Conservation (phyloP, 1,140 invertebrate genomes). For the Telenomus remus region DNA sequence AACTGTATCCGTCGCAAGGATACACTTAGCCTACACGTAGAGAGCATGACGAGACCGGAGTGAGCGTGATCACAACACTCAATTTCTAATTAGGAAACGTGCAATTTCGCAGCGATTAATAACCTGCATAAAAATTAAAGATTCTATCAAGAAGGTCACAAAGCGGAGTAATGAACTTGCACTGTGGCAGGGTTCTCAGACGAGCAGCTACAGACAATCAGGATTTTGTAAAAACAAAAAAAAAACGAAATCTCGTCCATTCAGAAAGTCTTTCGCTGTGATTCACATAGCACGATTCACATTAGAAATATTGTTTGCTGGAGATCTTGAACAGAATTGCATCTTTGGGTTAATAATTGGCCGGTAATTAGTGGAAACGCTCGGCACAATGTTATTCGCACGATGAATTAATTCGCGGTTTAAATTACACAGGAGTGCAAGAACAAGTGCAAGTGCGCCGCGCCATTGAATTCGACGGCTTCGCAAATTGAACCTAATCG, state of each 20-base stretch:
- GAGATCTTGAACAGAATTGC: constrained; percentile 38
- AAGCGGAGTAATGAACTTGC: constrained; percentile 45
- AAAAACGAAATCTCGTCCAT: constrained; percentile 18
- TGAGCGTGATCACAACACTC: constrained; percentile 41
- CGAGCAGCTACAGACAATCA: constrained; percentile 25
- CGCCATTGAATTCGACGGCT: constrained; percentile 28
- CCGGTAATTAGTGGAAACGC: constrained; percentile 30
- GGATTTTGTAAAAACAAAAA: neutral
- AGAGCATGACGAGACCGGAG: constrained; percentile 67
- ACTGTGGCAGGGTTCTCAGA: constrained; percentile 1
- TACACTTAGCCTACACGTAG: constrained; percentile 58
- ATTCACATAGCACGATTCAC: constrained; percentile 46
- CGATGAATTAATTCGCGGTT: constrained; percentile 27
- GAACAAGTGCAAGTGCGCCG: constrained; percentile 25
- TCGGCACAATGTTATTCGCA: constrained; percentile 33
- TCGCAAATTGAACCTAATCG: constrained; percentile 43
- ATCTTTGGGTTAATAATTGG: constrained; percentile 38
- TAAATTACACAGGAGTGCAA: constrained; percentile 28
- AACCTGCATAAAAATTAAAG: constrained; percentile 83
- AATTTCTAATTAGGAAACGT: constrained; percentile 53
- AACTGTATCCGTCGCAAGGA: constrained; percentile 23
- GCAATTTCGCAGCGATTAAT: constrained; percentile 44
- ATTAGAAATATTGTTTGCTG: constrained; percentile 39
- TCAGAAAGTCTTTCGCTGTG: constrained; percentile 19
- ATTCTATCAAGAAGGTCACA: constrained; percentile 36